A percentile compares a stretch with the other conserved stretches of the same genome.
Evolutionary conservation across 2,797 vertebrate genomes (phyloP).

Genomic region (Huso huso): DNA sequence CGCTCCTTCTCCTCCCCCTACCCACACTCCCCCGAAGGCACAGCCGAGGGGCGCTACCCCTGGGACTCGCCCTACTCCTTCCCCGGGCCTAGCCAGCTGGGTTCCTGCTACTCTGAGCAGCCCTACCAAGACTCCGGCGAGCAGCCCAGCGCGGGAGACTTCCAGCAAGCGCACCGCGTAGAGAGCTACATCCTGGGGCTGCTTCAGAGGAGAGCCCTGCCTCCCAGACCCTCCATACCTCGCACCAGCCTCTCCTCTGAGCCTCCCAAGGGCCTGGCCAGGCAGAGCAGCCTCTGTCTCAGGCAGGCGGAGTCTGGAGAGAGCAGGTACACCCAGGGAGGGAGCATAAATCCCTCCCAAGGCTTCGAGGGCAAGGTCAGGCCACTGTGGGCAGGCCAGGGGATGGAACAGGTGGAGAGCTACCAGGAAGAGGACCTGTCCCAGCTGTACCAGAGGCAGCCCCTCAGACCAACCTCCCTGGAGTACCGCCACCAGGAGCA

Average conservation of each 20-base stretch:
- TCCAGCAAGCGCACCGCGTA: conserved; percentile 42
- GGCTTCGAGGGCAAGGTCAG: conserved; percentile 41
- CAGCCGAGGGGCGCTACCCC: conserved; percentile 39
- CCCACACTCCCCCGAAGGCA: conserved; percentile 53
- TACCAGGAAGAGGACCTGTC: conserved; percentile 35
- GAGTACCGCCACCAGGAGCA: conserved; percentile 41
- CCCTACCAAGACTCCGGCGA: conserved; percentile 22
- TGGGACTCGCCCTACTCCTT: conserved; percentile 23
- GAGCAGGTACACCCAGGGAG: conserved; percentile 31
- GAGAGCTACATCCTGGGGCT: conserved; percentile 71
- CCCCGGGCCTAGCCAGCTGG: neutral
- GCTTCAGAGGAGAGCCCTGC: conserved; percentile 58
- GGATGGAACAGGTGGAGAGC: conserved; percentile 33
- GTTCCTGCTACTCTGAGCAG: neutral
- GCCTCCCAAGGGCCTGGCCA: conserved; percentile 34
- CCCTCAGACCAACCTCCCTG: conserved; percentile 35
- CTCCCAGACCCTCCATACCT: conserved; percentile 56
- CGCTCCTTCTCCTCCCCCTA: conserved; percentile 77
- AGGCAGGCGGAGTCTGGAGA: conserved; percentile 47
- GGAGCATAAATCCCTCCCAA: conserved; percentile 35
- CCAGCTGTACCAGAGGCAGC: conserved; percentile 37
- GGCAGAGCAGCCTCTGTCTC: conserved; percentile 62
- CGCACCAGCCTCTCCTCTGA: conserved; percentile 60
- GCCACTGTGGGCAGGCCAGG: conserved; percentile 41
- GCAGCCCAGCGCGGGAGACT: conserved; percentile 36